These are phyloP conservation scores for Dendrolimus punctatus DNA, from an alignment of 1,140 invertebrate genomes.

Conservation along the genomic window DNA sequence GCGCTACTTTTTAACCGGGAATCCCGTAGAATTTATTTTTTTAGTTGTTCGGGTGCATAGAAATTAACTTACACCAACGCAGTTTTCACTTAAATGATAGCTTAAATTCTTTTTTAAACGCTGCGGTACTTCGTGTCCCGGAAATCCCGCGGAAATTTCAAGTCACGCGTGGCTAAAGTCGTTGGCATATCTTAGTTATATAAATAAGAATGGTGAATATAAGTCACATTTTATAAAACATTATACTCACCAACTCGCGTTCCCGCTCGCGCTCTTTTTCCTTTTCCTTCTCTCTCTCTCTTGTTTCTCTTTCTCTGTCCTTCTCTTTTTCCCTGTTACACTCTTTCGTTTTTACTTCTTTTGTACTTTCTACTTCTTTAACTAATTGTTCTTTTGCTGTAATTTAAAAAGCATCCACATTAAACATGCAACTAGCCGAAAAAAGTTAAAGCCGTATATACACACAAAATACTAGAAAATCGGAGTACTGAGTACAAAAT, in stretches of 20 bases:
- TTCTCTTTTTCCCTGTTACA: slow-evolving; percentile 43
- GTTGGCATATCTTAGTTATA: no score
- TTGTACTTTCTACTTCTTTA: slow-evolving; percentile 65
- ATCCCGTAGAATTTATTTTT: no score
- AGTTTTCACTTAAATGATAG: no score
- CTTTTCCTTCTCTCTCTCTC: slow-evolving; percentile 29
- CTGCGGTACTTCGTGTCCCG: no score
- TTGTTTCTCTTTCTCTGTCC: slow-evolving; percentile 47
- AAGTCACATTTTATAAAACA: neutral
- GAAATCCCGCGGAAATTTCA: no score
- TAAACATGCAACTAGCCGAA: neutral
- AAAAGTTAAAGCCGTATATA: neutral
- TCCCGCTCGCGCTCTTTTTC: slow-evolving; percentile 72
- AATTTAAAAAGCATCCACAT: slow-evolving; percentile 11
- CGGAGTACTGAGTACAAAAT: neutral
- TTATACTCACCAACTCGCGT: slow-evolving; percentile 62
- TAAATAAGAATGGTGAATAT: no score
- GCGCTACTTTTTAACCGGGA: no score
- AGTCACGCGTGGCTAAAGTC: no score
- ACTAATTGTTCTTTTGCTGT: slow-evolving; percentile 61
- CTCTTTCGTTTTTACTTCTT: slow-evolving; percentile 56
- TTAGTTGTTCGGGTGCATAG: no score
- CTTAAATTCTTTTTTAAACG: no score
- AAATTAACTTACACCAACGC: no score
- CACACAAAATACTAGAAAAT: neutral